Base-by-base conservation (phyloP, 2,797 vertebrate species). In the Poecile montanus region DNA sequence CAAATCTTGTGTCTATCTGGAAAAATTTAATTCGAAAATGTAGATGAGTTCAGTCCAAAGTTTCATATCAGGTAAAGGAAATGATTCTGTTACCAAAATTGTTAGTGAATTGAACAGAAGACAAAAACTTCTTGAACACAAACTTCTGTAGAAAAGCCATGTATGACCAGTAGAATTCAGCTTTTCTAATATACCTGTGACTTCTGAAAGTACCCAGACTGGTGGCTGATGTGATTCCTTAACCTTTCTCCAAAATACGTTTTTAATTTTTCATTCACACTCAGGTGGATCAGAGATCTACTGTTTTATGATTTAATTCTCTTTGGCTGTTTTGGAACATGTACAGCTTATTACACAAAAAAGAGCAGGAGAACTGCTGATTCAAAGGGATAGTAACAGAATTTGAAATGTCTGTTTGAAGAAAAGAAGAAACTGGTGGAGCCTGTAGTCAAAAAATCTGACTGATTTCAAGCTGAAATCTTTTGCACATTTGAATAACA, bases 181-280 rank as follows among this genome's bases (percentile, higher is more conserved):
- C 38, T 76, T 62, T 72, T 44, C 65, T 91, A 73, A 44, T 85
- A 53, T 34, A 80, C 17, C 20, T 20, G 32, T 93, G 22, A 89
- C 82, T 88, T 77, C 60, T 71, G 36, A 80, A 75, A 30, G 67
- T 87, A 89, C 53, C 27, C 48, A 85, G 58, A 42, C 9, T 15
- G 1, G 60, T 80, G 67, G 77, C 62, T 83, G 58, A 84, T 76
- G 22, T 19, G 73, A 85, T 93, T 95, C 85, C 68, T 88, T 91
- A 78, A 32, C 56, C 50, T 88, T 62, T 71, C 77, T 94, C 67
- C 53, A 42, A 81, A 89, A 88, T 83, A 95, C 36, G 23, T 76
- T 92, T 95, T 93, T 60, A 81, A 76, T 84, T 82, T 88, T 95
- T 71, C 36, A 50, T 85, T 93, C 83, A 91, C 51, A 61, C 44